Evolutionary conservation across 2,113 vertebrate species (phyloP), one percentile per base, ranked within the genome.

Genomic region (Anhinga anhinga): DNA sequence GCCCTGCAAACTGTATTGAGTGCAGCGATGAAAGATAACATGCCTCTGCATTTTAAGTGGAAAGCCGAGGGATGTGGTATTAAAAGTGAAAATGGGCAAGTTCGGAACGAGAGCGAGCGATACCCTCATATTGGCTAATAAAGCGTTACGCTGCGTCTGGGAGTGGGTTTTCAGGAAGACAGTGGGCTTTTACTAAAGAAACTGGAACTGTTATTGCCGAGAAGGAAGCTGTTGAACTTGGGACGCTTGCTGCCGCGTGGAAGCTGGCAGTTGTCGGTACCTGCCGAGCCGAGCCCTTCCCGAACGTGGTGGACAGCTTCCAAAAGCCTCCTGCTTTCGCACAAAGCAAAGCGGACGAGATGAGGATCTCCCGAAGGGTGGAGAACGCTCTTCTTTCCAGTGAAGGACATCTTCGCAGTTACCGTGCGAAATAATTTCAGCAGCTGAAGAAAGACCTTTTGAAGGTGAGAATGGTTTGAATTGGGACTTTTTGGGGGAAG

Each of bases 321-420:
- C 80, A 32, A 13, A 40, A 74, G 44, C 86, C 49, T 40, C 69
- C 73, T 30, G 72, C 6, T 23, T n/a, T 22, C 7, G 1, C 34
- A 2, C 3, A 3, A 27, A 67, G 69, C 1, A 1, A 45, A 52
- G 42, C 11, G 1, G 61, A 19, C 0, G 3, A n/a, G 83, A 10
- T 7, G 27, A 29, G 36, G 21, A 22, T 81, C 71, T 79, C n/a
- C 82, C 5, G 1, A 23, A 52, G 27, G 8, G 0, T 34, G 82
- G 47, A 65, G 45, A 61, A 32, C 17, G 0, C 30, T n/a, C 4
- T 9, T 18, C 18, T 21, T 85, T 21, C 52, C 65, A 18, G 22
- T 2, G 55, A 61, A 61, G 13, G 40, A 26, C 56, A 16, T 53
- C 55, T 50, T 58, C 13, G 69, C 16, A 11, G 53, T 8, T 67